These are phyloP conservation scores for Pantherophis vulpinus DNA, from an alignment of 2,797 vertebrate genomes.

Conservation along the genomic window DNA sequence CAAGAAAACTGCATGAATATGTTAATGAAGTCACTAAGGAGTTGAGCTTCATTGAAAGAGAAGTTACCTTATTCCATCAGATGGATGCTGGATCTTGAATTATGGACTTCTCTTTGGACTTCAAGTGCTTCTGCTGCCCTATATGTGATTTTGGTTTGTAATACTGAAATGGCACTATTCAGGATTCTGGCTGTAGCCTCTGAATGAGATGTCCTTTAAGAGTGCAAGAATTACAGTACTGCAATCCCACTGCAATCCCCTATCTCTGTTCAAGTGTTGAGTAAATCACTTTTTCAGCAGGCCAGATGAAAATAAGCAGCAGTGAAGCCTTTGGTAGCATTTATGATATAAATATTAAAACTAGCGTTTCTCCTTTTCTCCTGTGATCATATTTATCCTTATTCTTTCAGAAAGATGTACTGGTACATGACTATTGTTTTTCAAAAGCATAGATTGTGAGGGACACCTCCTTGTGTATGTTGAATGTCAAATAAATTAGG, in stretches of 20 bases:
- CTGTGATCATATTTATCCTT: neutral
- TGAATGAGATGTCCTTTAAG: neutral
- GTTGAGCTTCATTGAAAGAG: neutral
- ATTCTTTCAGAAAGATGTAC: neutral
- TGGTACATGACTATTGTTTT: neutral
- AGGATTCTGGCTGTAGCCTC: neutral
- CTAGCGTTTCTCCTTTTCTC: neutral
- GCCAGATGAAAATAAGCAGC: neutral
- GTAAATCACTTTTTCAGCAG: neutral
- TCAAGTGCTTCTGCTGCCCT: neutral
- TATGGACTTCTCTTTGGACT: neutral
- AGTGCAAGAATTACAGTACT: neutral
- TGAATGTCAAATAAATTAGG: neutral
- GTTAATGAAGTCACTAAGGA: neutral
- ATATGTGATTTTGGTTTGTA: neutral
- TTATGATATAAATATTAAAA: neutral
- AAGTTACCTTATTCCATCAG: neutral
- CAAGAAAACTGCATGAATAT: neutral
- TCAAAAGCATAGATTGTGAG: neutral
- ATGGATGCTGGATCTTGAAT: neutral
- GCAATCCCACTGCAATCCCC: neutral
- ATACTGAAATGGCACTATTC: neutral
- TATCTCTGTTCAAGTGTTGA: neutral
- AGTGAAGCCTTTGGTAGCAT: neutral
- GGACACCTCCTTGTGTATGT: neutral